These are phyloP conservation scores for Theocolax elegans DNA, from an alignment of 1,140 invertebrate genomes.

Conservation along the genomic window DNA sequence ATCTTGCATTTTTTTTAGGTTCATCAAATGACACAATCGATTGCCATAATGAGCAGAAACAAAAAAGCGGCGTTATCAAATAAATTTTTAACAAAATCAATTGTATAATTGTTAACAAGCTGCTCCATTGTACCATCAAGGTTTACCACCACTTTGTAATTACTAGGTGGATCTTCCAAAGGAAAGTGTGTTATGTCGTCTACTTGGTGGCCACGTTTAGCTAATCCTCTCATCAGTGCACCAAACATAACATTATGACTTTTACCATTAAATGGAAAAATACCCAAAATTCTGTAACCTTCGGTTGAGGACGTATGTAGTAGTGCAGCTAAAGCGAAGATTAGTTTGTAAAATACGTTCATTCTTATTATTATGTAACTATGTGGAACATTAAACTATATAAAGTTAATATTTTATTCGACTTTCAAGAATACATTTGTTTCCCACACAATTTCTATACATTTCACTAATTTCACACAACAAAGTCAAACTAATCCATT, in stretches of 20 bases:
- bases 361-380: too few species aligned
- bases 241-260: conserved; percentile 67
- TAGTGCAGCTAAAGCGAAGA: too few species aligned
- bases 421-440: too few species aligned
- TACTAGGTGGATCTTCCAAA: conserved; percentile 51
- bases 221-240: conserved; percentile 61
- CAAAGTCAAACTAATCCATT: too few species aligned
- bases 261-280: conserved; percentile 62
- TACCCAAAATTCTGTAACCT: conserved; percentile 59
- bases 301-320: not conserved
- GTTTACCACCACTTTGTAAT: conserved; percentile 51
- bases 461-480: too few species aligned
- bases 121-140: conserved; percentile 41
- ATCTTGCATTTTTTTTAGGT: conserved; percentile 42
- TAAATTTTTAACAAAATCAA: not conserved
- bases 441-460: too few species aligned
- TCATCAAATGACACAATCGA: conserved; percentile 19
- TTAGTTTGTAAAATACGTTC: too few species aligned
- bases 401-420: too few species aligned
- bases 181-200: conserved; percentile 54
- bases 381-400: too few species aligned
- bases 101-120: conserved; percentile 12
- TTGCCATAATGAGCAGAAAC: not conserved
- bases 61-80: not conserved
- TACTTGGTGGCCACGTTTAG: conserved; percentile 65